Evolutionary conservation across 92 coral and sea anemone species (phyloP).

Genomic region (Zoanthus sansibaricus): DNA sequence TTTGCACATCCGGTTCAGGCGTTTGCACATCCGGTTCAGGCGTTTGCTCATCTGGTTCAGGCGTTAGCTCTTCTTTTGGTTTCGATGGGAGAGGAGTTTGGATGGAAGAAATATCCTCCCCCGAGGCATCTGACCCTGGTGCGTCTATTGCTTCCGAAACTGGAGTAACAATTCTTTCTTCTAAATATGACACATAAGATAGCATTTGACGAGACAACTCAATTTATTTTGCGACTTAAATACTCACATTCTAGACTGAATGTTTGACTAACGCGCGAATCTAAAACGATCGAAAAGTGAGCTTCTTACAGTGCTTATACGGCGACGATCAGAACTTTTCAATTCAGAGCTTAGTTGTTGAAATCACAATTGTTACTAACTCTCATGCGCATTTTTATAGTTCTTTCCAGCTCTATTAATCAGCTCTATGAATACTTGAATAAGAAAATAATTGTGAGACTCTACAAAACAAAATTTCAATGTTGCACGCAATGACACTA

Average conservation of each 20-base stretch:
- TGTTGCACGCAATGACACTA: too few species aligned
- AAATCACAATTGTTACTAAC: too few species aligned
- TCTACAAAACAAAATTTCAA: too few species aligned
- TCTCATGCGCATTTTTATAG: too few species aligned
- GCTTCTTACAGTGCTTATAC: not conserved
- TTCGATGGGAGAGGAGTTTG: constrained; percentile 23
- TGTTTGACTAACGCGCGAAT: too few species aligned
- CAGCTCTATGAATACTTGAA: too few species aligned
- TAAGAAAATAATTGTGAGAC: too few species aligned
- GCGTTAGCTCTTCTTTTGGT: constrained; percentile 4
- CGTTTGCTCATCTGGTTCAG: not conserved
- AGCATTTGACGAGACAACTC: not conserved
- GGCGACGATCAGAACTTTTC: not conserved
- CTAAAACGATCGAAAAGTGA: not conserved
- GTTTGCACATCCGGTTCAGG: constrained; percentile 27
- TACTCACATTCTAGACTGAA: too few species aligned
- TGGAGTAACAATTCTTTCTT: constrained; percentile 34
- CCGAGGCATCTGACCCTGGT: constrained; percentile 18
- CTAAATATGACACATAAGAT: not conserved
- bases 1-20: constrained; percentile 23
- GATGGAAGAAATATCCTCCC: not conserved
- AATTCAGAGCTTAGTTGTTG: too few species aligned
- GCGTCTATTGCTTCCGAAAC: not conserved
- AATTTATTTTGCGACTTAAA: not conserved
- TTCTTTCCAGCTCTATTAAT: too few species aligned